phyloP scores from a whole-genome alignment of 1,140 invertebrate species.

The Scaptomyza montana region DNA sequence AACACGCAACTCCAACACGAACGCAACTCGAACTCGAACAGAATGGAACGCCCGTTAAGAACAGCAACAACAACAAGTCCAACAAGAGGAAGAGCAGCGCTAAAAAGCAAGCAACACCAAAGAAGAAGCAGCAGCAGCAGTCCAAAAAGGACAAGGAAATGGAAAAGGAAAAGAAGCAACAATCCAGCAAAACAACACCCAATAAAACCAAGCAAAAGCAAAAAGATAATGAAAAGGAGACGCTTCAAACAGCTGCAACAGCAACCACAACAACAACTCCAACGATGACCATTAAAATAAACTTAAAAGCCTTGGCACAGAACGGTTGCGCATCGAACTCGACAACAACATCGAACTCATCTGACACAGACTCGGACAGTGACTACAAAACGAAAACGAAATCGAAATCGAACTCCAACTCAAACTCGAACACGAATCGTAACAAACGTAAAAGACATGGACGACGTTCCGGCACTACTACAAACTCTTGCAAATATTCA shows the following conservation, averaged over 20 bases:
- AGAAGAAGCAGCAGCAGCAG: constrained; percentile 35
- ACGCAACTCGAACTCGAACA: constrained; percentile 39
- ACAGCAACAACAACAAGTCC: constrained; percentile 51
- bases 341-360: neutral
- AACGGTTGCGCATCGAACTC: constrained; percentile 14
- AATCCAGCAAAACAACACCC: constrained; percentile 1
- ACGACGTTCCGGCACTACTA: constrained; percentile 69
- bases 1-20: constrained; percentile 31
- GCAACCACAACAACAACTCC: neutral
- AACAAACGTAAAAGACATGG: constrained; percentile 47
- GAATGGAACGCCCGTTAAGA: constrained; percentile 64
- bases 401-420: too few species aligned
- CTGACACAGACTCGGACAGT: constrained; percentile 24
- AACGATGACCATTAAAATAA: constrained; percentile 66
- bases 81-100: constrained; percentile 53
- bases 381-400: constrained; percentile 44
- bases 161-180: constrained; percentile 31
- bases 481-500: constrained; percentile 82
- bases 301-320: constrained; percentile 56
- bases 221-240: neutral
- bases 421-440: too few species aligned
- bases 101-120: constrained; percentile 62
- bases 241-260: neutral
- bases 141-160: constrained; percentile 44
- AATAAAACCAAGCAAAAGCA: constrained; percentile 43